Base-by-base conservation (phyloP, 2,888 invertebrate genomes). In the Danaus chrysippus region DNA sequence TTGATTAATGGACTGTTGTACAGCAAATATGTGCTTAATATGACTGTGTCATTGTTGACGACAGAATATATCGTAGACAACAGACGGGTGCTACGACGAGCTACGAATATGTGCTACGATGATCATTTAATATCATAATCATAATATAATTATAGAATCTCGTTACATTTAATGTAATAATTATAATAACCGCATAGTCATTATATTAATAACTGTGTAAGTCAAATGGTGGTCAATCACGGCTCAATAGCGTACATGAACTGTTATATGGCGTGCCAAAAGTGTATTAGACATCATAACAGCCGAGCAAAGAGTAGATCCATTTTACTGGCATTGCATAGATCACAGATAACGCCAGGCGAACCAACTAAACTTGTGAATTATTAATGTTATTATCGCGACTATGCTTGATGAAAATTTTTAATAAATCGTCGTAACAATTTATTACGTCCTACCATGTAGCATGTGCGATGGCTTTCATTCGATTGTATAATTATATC, bases 311-410 rank as follows among this genome's bases (percentile, higher is more conserved):
- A 34, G 74, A 78, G 67, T 73, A 69, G 82, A 79, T 84, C 82
- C 82, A 83, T 79, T 77, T 77, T 78, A 75, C 76, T 79, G 79
- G 81, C 86, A 82, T 83, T 85, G 79, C 77, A 76, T 74, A 82
- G 87, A 88, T 87, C 74, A 67, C 42, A 81, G 89, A 89, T 89
- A 89, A 73, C 74, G 71, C 73, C 87, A 86, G 86, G 89, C 88
- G 85, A 87, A 78, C 78, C 71, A 78, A 73, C 86, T 88, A 87
- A 90, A 88, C 87, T 86, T 84, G 87, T 90, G 88, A 89, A 90
- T 90, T 87, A 90, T 90, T 90, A 89, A 90, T 87, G 84, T 76
- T 73, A 81, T 86, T 88, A 88, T 88, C 87, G 86, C 82, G 80
- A 86, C 86, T 84, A 80, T 83, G 75, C 76, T 82, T 83, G 79